These are phyloP conservation scores for Galerucella calmariensis DNA, from an alignment of 2,888 invertebrate species.

Conservation along the genomic window DNA sequence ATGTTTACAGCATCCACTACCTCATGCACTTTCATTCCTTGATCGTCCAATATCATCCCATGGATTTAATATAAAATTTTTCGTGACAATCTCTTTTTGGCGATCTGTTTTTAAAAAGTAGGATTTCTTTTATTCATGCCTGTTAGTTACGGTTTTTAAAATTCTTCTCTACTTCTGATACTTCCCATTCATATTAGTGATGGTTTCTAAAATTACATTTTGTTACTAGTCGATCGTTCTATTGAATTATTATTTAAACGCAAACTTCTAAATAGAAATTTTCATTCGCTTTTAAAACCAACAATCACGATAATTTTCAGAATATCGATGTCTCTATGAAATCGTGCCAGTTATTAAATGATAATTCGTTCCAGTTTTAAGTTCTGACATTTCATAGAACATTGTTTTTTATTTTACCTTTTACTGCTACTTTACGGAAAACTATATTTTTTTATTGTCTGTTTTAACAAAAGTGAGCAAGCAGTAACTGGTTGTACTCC, in stretches of 20 bases:
- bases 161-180: background rate
- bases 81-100: too few species aligned
- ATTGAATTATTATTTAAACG: background rate
- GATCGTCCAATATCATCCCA: too few species aligned
- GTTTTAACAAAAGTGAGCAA: too few species aligned
- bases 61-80: too few species aligned
- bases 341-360: conserved; percentile 2
- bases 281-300: background rate
- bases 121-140: background rate
- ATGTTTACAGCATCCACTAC: too few species aligned
- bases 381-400: background rate
- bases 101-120: too few species aligned
- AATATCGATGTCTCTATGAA: background rate
- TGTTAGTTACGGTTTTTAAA: background rate
- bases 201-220: conserved; percentile 2
- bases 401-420: background rate
- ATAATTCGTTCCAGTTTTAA: conserved; percentile 7
- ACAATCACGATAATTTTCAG: background rate
- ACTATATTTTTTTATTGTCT: too few species aligned
- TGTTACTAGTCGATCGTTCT: background rate
- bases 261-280: conserved; percentile 1
- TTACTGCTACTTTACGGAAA: too few species aligned
- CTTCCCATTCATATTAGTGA: background rate
- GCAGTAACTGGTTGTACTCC: too few species aligned
- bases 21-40: too few species aligned